Conservation (phyloP, 2,797 vertebrate genomes). For the Peromyscus melanophrys region DNA sequence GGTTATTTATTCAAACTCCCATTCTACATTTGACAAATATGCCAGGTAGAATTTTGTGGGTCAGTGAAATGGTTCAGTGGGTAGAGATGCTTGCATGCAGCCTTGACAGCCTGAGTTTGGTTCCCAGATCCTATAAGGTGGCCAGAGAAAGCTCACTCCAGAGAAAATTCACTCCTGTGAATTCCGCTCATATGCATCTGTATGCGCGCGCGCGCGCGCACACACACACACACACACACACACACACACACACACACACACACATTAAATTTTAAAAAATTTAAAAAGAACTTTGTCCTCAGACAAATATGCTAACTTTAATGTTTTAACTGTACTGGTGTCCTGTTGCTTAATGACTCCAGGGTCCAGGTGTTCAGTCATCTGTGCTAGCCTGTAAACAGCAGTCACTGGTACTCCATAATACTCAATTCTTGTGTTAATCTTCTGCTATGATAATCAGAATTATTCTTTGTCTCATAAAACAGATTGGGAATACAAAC, state of each 20-base stretch:
- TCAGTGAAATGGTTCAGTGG: background rate
- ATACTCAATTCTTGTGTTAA: constrained; percentile 1
- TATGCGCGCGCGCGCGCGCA: too few relatives aligned
- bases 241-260: background rate
- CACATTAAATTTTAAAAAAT: background rate
- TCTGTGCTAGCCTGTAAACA: background rate
- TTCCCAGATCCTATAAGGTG: background rate
- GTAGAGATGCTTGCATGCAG: background rate
- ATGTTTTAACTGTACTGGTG: background rate
- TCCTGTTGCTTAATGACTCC: constrained; percentile 3
- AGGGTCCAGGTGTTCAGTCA: background rate
- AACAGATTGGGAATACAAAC: constrained; percentile 4
- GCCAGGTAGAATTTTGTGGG: background rate
- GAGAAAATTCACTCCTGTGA: background rate
- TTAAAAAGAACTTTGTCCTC: background rate
- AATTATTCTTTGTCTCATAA: constrained; percentile 54
- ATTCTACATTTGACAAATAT: background rate
- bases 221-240: too few relatives aligned
- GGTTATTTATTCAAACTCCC: constrained; percentile 2
- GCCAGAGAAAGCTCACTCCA: background rate
- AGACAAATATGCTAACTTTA: background rate
- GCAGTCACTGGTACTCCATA: background rate
- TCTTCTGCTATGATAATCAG: constrained; percentile 47
- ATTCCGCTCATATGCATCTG: background rate
- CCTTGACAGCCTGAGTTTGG: background rate